These are phyloP conservation scores for Bujurquina vittata DNA, from an alignment of 2,113 vertebrate genomes.

Conservation along the genomic window DNA sequence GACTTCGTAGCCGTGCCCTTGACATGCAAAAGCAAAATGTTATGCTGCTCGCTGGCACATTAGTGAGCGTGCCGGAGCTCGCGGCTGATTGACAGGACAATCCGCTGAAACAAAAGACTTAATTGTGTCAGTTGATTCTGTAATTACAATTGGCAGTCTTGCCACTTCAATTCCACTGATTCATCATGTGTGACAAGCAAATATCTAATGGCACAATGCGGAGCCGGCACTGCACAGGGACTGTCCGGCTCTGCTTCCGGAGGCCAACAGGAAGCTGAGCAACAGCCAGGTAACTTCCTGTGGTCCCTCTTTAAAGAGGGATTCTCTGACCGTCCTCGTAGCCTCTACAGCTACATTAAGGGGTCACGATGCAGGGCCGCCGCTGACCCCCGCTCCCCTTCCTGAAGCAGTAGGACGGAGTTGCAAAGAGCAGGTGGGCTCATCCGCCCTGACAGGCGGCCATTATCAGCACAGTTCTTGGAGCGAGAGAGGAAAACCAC, in stretches of 20 bases:
- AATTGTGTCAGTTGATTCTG: constrained; percentile 73
- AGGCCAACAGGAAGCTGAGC: background rate
- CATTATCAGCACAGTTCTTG: constrained; percentile 76
- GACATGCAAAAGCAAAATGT: constrained; percentile 66
- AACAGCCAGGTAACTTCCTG: background rate
- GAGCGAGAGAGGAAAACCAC: constrained; percentile 65
- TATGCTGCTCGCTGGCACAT: constrained; percentile 58
- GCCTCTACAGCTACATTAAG: constrained; percentile 27
- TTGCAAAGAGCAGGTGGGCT: constrained; percentile 66
- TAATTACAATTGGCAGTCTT: constrained; percentile 75
- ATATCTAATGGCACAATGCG: constrained; percentile 52
- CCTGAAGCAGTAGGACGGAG: constrained; percentile 58
- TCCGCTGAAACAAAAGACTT: constrained; percentile 74
- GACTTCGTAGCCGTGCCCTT: constrained; percentile 69
- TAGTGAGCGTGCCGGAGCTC: constrained; percentile 35
- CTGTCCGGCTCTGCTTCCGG: background rate
- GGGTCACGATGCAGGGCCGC: constrained; percentile 14
- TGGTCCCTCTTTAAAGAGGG: background rate
- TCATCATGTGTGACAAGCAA: constrained; percentile 56
- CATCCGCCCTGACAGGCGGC: constrained; percentile 72
- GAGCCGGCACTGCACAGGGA: background rate
- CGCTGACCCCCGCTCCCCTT: constrained; percentile 15
- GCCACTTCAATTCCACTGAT: constrained; percentile 64
- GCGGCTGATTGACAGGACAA: constrained; percentile 72
- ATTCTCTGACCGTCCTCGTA: constrained; percentile 14